Evolutionary conservation across 2,113 vertebrate species (phyloP), one percentile per base, ranked within the genome.

Genomic region (Hipposideros armiger): DNA sequence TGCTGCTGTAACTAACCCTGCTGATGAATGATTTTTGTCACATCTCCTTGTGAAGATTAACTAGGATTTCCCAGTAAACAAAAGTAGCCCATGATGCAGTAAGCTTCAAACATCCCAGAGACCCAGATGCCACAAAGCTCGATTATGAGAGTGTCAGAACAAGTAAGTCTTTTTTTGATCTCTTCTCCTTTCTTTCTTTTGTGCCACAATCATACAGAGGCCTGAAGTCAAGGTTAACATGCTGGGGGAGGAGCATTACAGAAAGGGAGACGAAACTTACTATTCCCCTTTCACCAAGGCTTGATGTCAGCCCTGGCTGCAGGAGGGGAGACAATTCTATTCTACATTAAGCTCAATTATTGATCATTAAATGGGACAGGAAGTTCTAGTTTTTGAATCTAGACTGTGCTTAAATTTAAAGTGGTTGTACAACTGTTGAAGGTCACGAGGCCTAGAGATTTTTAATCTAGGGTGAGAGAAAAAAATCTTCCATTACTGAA

Each of bases 311-410:
- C 30, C 42, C 26, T 85, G 17, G 45, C 40, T 83, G 36, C 17
- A 54, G 4, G 17, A 76, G 1, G 19, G 62, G 15, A 81, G 24
- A 72, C 40, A 76, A 40, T 88, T 78, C 67, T 58, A 40, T 74
- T 89, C 19, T 84, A 95, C 93, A 92, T 78, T 86, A 20, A 91
- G 32, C 47, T 95, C 36, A 66, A 13, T 45, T 77, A 60, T 67
- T 90, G 58, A 47, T 92, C 20, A 28, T 52, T 82, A 60, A 16
- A 13, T 58, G 32, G 14, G 22, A 66, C 15, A 74, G 22, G 5
- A 30, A 80, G 36, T 89, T 84, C 26, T 78, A 87, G 56, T 22
- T 90, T 94, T 94, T 97, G 8, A 96, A 92, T 69, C 2, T 42
- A 67, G 26, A 50, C 5, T 87, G 11, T 60, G 47, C 10, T 86